Conservation (phyloP, 2,797 vertebrate species). For the Garrulus glandarius region DNA sequence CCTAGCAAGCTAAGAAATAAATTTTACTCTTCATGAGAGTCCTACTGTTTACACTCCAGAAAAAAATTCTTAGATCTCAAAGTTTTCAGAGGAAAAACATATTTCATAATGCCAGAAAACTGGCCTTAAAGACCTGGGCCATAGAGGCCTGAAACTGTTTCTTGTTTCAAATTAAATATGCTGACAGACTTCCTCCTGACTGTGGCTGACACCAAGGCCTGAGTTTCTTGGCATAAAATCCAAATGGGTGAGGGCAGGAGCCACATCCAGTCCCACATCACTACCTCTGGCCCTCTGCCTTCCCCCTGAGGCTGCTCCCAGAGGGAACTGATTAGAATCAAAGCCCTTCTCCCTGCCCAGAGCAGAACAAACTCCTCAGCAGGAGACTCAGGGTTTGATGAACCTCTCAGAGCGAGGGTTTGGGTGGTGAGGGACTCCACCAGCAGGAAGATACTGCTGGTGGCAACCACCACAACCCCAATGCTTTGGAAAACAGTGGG, state of each 20-base stretch:
- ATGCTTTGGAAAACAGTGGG: neutral
- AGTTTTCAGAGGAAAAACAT: slow-evolving; percentile 65
- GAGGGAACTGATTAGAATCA: neutral
- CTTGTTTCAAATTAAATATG: neutral
- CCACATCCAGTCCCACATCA: neutral
- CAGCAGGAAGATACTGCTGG: neutral
- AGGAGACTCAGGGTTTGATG: neutral
- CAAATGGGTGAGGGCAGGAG: neutral
- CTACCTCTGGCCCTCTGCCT: neutral
- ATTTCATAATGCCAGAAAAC: slow-evolving; percentile 60
- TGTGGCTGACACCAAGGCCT: neutral
- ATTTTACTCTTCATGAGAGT: slow-evolving; percentile 66
- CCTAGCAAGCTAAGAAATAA: slow-evolving; percentile 69
- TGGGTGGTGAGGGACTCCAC: neutral
- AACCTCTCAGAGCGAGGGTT: neutral
- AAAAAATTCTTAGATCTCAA: slow-evolving; percentile 65
- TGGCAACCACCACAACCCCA: neutral
- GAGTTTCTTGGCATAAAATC: neutral
- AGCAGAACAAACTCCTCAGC: neutral
- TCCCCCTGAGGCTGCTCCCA: neutral
- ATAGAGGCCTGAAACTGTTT: slow-evolving; percentile 38
- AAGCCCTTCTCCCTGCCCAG: neutral
- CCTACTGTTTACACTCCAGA: slow-evolving; percentile 66
- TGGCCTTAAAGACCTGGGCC: slow-evolving; percentile 53
- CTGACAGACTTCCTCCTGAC: slow-evolving; percentile 12